A percentile compares a stretch with the other conserved stretches of the same genome.
phyloP scores from a whole-genome alignment of 2,113 vertebrate genomes.

The Gambusia affinis region DNA sequence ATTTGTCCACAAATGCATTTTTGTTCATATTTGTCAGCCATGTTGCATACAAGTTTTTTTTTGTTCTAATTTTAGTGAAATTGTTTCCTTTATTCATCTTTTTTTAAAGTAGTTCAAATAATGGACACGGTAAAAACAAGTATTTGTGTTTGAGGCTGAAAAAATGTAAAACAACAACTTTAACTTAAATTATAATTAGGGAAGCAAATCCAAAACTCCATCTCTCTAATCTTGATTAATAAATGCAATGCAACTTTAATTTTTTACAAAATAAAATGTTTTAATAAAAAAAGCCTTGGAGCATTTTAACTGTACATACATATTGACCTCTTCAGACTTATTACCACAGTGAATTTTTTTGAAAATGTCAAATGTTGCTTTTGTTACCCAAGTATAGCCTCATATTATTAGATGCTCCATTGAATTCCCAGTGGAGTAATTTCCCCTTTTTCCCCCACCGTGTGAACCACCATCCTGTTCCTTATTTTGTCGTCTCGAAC shows the following conservation, averaged over 20 bases:
- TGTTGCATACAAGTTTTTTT: too few relatives aligned
- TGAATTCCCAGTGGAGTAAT: conserved; percentile 12
- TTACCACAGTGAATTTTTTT: neutral
- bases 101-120: too few relatives aligned
- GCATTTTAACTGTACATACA: too few relatives aligned
- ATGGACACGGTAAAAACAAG: neutral
- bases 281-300: too few relatives aligned
- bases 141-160: neutral
- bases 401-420: conserved; percentile 4
- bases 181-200: neutral
- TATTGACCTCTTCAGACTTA: neutral
- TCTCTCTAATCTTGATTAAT: too few relatives aligned
- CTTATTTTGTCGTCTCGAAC: conserved; percentile 28
- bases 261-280: too few relatives aligned
- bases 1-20: too few relatives aligned
- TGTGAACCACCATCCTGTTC: conserved; percentile 30
- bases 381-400: neutral
- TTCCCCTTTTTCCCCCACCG: neutral
- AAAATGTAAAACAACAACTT: neutral
- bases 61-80: too few relatives aligned
- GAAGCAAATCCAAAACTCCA: neutral
- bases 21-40: too few relatives aligned
- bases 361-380: neutral
- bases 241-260: too few relatives aligned
- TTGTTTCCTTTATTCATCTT: too few relatives aligned